Percentiles rank a stretch among this genome's conserved stretches.
Evolutionary conservation across 2,113 vertebrate genomes (phyloP).

Genomic region (Seriola rivoliana): DNA sequence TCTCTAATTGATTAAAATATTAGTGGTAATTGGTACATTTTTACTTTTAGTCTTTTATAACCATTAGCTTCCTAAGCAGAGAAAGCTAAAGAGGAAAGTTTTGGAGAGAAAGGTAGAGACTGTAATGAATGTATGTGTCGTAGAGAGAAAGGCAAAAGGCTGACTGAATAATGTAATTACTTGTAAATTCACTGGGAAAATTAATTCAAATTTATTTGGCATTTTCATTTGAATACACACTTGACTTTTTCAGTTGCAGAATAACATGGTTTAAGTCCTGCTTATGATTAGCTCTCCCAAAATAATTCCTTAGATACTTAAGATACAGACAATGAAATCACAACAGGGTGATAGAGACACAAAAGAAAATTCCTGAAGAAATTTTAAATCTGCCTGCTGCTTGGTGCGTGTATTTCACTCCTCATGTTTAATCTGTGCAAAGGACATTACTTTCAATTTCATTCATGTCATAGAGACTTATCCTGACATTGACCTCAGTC

Average conservation of each 20-base stretch:
- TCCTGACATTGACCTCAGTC: too few species aligned
- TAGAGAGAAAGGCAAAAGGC: conserved; percentile 9
- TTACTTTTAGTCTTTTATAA: conserved; percentile 10
- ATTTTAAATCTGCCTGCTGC: too few species aligned
- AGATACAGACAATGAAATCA: conserved; percentile 4
- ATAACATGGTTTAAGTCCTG: conserved; percentile 25
- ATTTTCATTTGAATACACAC: conserved; percentile 48
- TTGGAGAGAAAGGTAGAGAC: not conserved
- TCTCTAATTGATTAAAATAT: conserved; percentile 34
- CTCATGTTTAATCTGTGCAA: too few species aligned
- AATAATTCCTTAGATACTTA: conserved; percentile 8
- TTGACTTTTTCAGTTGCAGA: conserved; percentile 27
- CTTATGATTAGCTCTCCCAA: conserved; percentile 10
- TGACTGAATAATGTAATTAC: conserved; percentile 52
- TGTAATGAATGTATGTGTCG: not conserved
- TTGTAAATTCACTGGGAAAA: conserved; percentile 47
- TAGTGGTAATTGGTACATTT: conserved; percentile 18
- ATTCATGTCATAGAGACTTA: too few species aligned
- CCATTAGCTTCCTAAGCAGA: conserved; percentile 22
- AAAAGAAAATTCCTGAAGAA: too few species aligned
- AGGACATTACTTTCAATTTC: too few species aligned
- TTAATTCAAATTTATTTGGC: conserved; percentile 46
- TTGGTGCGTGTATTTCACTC: too few species aligned
- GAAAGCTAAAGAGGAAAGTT: conserved; percentile 12
- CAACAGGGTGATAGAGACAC: not conserved